Evolutionary conservation across 2,888 invertebrate genomes (phyloP), one percentile per base, ranked within the genome.

Genomic region (Scrobipalpa atriplicella): DNA sequence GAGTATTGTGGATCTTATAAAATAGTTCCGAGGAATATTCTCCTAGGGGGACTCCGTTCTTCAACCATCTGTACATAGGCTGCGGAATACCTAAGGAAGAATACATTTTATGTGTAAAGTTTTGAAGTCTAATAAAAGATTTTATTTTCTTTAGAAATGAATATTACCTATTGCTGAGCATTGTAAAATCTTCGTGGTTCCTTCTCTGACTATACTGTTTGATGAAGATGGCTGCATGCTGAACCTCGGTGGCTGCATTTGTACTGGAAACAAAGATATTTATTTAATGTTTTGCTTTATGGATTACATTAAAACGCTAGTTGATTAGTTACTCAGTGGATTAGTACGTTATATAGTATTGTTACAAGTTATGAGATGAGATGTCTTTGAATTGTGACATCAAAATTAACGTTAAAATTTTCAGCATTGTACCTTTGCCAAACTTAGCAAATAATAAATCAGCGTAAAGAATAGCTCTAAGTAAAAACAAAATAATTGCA

Each of bases 11-110:
- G 76, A 98, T 97, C 83, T 96, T 96, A 90, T 96, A 96, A 86
- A 96, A 97, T 77, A 96, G 94, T 82, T 97, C 97, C 16, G 96
- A 95, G 66, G 97, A 95, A 82, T 96, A 96, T 82, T 98, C 97
- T 69, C 94, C 95, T 71, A 98, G 93, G 65, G 96, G 95, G 68
- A 93, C 85, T 54, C 97, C 97, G 87, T 99, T 96, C 90, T 97
- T 98, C 72, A 97, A 92, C 98, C 98, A 99, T 82, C 96, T 95
- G 91, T 98, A 98, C 88, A 96, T 96, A 47, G 98, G 98, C 80
- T 96, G 96, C n/a, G 98, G 99, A 85, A 96, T 96, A 76, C 98
- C 98, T 97, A 93, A 6, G 93, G 93, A 66, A 58, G 62, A 64
- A 66, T 39, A 43, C 18, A n/a, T 58, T 9, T 16, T 38, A 38